phyloP scores from a whole-genome alignment of 2,888 invertebrate species.

The Eurytoma adleriae region DNA sequence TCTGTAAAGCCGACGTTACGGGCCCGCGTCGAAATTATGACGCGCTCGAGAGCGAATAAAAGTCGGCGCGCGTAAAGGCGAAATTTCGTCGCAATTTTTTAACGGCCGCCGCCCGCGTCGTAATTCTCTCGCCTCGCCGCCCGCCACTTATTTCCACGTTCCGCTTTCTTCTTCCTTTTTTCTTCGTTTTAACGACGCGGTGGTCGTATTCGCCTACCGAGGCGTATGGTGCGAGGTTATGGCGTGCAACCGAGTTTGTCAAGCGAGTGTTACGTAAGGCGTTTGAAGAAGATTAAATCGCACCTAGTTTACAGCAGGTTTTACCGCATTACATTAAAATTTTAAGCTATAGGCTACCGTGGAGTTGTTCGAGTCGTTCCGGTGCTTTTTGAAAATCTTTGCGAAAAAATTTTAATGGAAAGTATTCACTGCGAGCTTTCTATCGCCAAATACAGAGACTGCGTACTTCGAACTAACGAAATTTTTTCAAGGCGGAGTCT shows the following conservation, averaged over 20 bases:
- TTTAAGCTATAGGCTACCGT: no score
- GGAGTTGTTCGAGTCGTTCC: no score
- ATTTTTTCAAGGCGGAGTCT: no score
- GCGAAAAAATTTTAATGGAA: no score
- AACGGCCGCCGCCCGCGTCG: neutral
- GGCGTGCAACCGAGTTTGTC: conserved; percentile 1
- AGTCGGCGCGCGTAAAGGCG: neutral
- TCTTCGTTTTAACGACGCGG: neutral
- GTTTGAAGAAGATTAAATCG: conserved; percentile 38
- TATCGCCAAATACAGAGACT: no score
- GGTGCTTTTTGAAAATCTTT: no score
- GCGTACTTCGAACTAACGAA: no score
- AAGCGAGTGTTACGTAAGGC: conserved; percentile 21
- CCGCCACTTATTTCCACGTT: conserved; percentile 34
- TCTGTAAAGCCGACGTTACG: conserved; percentile 51
- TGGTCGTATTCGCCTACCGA: neutral
- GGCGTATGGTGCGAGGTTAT: neutral
- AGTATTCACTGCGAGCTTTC: no score
- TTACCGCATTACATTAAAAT: conserved; percentile 14
- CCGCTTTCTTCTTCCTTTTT: neutral
- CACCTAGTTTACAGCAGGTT: conserved; percentile 31
- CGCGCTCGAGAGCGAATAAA: conserved; percentile 38
- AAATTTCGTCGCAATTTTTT: conserved; percentile 35
- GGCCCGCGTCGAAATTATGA: conserved; percentile 47
- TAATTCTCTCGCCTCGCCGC: conserved; percentile 8